These are phyloP conservation scores for Dastarcus helophoroides DNA, from an alignment of 2,888 invertebrate species.

Conservation along the genomic window DNA sequence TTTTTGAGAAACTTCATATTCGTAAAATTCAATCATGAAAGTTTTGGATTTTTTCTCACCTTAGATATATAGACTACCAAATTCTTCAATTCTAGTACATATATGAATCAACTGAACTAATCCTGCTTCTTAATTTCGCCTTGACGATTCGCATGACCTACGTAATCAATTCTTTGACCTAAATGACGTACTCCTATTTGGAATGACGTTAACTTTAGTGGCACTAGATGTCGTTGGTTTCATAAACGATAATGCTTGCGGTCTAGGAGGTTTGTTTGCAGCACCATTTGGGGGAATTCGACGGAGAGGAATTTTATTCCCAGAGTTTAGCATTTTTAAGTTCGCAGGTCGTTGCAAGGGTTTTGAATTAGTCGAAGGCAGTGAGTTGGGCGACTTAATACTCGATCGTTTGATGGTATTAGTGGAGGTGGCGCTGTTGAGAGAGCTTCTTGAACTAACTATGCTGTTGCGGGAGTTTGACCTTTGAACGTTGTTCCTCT, in stretches of 20 bases:
- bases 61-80: too few relatives aligned
- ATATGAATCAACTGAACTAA: slow-evolving; percentile 11
- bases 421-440: slow-evolving; percentile 68
- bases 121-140: slow-evolving; percentile 10
- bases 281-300: slow-evolving; percentile 34
- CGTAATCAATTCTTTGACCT: slow-evolving; percentile 17
- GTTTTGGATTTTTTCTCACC: too few relatives aligned
- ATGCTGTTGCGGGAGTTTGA: slow-evolving; percentile 70
- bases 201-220: slow-evolving; percentile 42
- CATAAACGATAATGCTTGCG: slow-evolving; percentile 53
- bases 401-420: slow-evolving; percentile 57
- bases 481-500: slow-evolving; percentile 53
- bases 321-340: slow-evolving; percentile 14
- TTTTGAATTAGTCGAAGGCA: too few relatives aligned
- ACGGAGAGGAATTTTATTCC: slow-evolving; percentile 13
- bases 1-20: too few relatives aligned
- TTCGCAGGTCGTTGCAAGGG: slow-evolving; percentile 21
- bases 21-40: too few relatives aligned
- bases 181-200: slow-evolving; percentile 14
- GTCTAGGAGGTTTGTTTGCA: slow-evolving; percentile 30
- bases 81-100: too few relatives aligned
- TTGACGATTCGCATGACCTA: too few relatives aligned
- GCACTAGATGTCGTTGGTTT: slow-evolving; percentile 76
- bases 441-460: slow-evolving; percentile 70
- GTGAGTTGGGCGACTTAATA: too few relatives aligned